These are phyloP conservation scores for Rhyacichthys aspro DNA, from an alignment of 2,797 vertebrate genomes.

Conservation along the genomic window DNA sequence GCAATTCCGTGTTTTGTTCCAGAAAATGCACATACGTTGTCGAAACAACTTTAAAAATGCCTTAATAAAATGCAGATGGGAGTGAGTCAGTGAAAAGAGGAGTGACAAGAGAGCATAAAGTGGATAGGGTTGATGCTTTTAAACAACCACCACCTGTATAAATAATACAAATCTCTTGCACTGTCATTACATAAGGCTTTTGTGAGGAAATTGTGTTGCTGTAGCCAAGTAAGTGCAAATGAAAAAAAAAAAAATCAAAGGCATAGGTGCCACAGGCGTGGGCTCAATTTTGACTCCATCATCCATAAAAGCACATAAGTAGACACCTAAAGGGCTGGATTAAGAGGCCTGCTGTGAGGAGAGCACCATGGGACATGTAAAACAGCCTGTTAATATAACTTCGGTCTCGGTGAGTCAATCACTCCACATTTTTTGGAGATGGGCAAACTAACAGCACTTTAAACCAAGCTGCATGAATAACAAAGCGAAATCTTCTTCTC, in stretches of 20 bases:
- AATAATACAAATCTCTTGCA: constrained; percentile 67
- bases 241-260: constrained; percentile 60
- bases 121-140: constrained; percentile 43
- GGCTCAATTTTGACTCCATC: constrained; percentile 66
- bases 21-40: constrained; percentile 20
- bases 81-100: constrained; percentile 32
- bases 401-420: constrained; percentile 68
- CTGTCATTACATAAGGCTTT: constrained; percentile 65
- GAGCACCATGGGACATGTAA: constrained; percentile 75
- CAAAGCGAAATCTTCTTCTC: constrained; percentile 15
- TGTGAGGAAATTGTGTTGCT: constrained; percentile 61
- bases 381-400: constrained; percentile 76
- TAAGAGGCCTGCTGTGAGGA: constrained; percentile 64
- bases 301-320: constrained; percentile 75
- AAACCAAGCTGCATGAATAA: constrained; percentile 43
- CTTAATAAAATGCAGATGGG: constrained; percentile 21
- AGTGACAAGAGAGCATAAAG: constrained; percentile 36
- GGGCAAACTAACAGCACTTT: constrained; percentile 42
- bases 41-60: constrained; percentile 1
- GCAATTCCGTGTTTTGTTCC: constrained; percentile 37
- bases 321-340: constrained; percentile 76
- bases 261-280: constrained; percentile 61
- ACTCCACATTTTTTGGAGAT: constrained; percentile 52
- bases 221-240: constrained; percentile 58
- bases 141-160: constrained; percentile 57